These are phyloP conservation scores for Morpho achilles DNA, from an alignment of 2,888 invertebrate species.

Conservation along the genomic window DNA sequence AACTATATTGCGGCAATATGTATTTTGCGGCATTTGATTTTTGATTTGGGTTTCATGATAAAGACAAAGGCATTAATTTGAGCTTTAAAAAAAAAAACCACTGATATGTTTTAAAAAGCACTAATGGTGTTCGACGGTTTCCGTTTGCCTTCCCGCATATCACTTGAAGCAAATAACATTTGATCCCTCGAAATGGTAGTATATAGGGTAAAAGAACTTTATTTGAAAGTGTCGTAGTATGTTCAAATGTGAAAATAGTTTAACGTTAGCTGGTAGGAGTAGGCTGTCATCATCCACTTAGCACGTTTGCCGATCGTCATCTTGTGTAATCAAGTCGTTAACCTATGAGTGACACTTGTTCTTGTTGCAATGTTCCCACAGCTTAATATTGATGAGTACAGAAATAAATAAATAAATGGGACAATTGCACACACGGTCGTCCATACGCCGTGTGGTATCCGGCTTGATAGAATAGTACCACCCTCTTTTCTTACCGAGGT, in stretches of 20 bases:
- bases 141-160: background rate
- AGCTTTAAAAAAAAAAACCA: background rate
- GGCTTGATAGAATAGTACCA: no score
- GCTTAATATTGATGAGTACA: no score
- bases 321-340: slow-evolving; percentile 71
- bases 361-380: slow-evolving; percentile 25
- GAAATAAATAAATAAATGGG: no score
- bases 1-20: background rate
- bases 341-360: slow-evolving; percentile 46
- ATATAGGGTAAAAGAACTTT: background rate
- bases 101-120: background rate
- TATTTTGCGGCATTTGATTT: background rate
- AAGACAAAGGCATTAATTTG: background rate
- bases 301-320: slow-evolving; percentile 66
- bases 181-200: background rate
- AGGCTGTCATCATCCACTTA: slow-evolving; percentile 69
- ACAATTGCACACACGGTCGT: no score
- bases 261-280: slow-evolving; percentile 20
- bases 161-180: background rate
- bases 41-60: background rate
- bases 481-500: no score
- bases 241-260: slow-evolving; percentile 3
- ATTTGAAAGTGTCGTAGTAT: slow-evolving; percentile 3
- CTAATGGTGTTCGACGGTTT: background rate
- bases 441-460: no score